These are phyloP conservation scores for Leptinotarsa undecemlineata DNA, from an alignment of 1,140 invertebrate species.

Conservation along the genomic window DNA sequence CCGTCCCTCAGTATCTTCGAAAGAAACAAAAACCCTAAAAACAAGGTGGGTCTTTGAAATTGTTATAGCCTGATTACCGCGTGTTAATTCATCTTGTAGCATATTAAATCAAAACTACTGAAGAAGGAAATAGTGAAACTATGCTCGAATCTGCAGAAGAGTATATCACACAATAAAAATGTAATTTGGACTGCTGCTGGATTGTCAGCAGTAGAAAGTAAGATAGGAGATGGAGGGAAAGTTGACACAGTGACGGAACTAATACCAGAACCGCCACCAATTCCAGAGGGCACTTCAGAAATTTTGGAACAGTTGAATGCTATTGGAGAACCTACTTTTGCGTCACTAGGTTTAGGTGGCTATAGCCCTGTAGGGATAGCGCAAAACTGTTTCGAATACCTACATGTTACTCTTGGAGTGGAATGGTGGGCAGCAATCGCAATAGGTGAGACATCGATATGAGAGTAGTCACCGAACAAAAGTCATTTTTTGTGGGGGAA, in stretches of 20 bases:
- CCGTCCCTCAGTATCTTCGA: not conserved
- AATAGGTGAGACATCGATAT: constrained; percentile 59
- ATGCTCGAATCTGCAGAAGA: constrained; percentile 10
- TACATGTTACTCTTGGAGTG: constrained; percentile 75
- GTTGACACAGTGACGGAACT: constrained; percentile 1
- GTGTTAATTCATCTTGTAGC: not conserved
- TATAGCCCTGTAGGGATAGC: constrained; percentile 78
- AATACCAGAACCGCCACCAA: constrained; percentile 56
- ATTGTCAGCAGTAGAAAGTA: constrained; percentile 10
- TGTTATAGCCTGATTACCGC: not conserved
- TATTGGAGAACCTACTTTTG: constrained; percentile 76
- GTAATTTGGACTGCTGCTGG: constrained; percentile 8
- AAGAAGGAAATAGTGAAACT: constrained; percentile 20
- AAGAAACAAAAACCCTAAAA: constrained; percentile 4
- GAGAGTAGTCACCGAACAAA: too few species aligned
- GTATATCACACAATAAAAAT: constrained; percentile 16
- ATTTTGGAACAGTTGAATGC: constrained; percentile 57
- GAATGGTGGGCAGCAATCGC: constrained; percentile 92
- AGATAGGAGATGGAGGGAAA: not conserved
- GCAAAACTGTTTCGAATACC: constrained; percentile 77
- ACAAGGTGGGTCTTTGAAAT: not conserved
- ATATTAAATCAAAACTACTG: constrained; percentile 14
- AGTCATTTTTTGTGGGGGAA: too few species aligned
- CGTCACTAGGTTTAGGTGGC: constrained; percentile 78
- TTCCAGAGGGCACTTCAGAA: constrained; percentile 49